Base-by-base conservation (phyloP, 2,113 vertebrate species). In the Piprites chloris region DNA sequence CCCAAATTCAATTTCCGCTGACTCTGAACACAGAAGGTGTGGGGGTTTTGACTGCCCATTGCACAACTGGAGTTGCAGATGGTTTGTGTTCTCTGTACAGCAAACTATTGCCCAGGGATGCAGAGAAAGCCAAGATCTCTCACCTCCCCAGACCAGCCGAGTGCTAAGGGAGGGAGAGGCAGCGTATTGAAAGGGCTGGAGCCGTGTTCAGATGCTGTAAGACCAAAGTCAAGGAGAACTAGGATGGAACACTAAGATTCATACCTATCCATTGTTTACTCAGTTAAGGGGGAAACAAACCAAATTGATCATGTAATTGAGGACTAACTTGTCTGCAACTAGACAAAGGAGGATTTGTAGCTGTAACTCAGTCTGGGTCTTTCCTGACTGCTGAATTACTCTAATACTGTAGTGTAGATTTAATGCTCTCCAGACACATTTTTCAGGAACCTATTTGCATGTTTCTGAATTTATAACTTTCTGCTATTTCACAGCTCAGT, bases 121-220 rank as follows among this genome's bases (percentile, higher is more conserved):
- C 9, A 68, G 32, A 42, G 53, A 55, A 66, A 69, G 9, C 5
- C 26, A n/a, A 50, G 41, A 6, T 42, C 58, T 53, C 26, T 17
- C 7, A 17, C 7, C 8, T 16, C 0, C 7, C 7, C 28, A 11
- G 9, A 7, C 7, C 2, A 30, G 50, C 1, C 0, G 66, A 67
- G 46, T 2, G 3, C 18, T 61, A 6, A 9, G 5, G 16, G 9
- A 12, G 13, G 22, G 42, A 66, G 24, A 49, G 56, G 49, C 44
- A 22, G 4, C 39, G 12, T 52, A 30, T 39, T 53, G 49, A 35
- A 86, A 84, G 53, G 12, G 18, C 14, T 61, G 32, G n/a, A 72
- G 10, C 35, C 86, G 67, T 72, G 50, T 41, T 44, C 24, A 19
- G 37, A 49, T 66, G 32, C 8, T 33, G 42, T 56, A 23, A 74